Percentiles rank a stretch among this genome's conserved stretches.
phyloP scores from a whole-genome alignment of 2,888 invertebrate species.

The Patella caerulea region DNA sequence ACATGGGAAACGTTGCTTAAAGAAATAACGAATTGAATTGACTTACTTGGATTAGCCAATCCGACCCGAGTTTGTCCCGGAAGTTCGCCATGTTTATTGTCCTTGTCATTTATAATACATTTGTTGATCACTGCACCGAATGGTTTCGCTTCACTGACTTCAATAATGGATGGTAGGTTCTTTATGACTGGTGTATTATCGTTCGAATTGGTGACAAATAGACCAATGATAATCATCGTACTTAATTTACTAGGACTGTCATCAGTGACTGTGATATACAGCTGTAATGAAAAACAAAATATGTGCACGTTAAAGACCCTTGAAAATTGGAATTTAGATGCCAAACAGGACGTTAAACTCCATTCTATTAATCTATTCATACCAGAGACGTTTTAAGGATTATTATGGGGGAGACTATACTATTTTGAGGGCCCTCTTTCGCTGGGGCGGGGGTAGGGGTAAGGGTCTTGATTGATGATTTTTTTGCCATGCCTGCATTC shows the following conservation, averaged over 20 bases:
- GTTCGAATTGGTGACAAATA: neutral
- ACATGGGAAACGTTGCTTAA: no score
- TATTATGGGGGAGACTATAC: no score
- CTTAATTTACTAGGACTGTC: neutral
- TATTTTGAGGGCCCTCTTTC: no score
- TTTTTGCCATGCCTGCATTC: no score
- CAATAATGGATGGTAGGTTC: neutral
- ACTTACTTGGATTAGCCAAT: neutral
- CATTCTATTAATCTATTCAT: no score
- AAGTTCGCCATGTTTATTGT: neutral
- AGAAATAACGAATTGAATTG: no score
- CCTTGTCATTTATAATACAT: neutral
- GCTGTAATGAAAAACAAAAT: neutral
- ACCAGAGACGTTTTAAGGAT: no score
- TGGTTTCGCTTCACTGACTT: neutral
- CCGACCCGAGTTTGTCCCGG: conserved; percentile 4
- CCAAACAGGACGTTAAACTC: no score
- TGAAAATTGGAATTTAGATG: no score
- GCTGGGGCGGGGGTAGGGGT: no score
- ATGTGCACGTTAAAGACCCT: no score
- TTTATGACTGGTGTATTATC: neutral
- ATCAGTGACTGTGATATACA: neutral
- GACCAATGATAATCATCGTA: neutral
- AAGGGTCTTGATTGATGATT: no score
- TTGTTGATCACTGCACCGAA: neutral